Evolutionary conservation across 2,113 vertebrate genomes (phyloP).

Genomic region (Pterocles gutturalis): DNA sequence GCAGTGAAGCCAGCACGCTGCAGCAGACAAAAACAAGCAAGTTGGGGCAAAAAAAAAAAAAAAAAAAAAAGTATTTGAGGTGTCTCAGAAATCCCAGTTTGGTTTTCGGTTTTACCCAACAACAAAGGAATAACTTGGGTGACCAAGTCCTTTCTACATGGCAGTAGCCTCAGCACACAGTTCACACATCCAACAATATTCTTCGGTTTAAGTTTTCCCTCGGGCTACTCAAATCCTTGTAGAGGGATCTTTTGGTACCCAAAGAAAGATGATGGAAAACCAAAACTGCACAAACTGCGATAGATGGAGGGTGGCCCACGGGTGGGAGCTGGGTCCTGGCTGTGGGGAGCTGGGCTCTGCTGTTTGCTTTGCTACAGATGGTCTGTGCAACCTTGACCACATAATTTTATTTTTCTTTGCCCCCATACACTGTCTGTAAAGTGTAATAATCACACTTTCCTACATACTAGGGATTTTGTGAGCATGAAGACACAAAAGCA

Average conservation of each 20-base stretch:
- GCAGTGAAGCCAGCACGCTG: background rate
- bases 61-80: background rate
- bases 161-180: background rate
- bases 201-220: background rate
- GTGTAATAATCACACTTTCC: background rate
- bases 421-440: background rate
- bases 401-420: background rate
- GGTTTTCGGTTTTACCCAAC: background rate
- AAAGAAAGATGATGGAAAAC: background rate
- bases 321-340: background rate
- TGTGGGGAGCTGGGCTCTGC: background rate
- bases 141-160: background rate
- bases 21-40: background rate
- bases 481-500: background rate
- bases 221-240: background rate
- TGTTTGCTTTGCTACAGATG: background rate
- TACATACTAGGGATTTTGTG: background rate
- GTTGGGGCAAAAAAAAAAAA: background rate
- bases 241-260: background rate
- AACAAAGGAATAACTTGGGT: background rate
- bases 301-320: background rate
- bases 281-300: background rate
- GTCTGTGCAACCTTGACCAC: background rate
- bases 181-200: background rate
- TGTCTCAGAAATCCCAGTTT: background rate